phyloP scores from a whole-genome alignment of 2,113 vertebrate species.

The Siniperca knerii region DNA sequence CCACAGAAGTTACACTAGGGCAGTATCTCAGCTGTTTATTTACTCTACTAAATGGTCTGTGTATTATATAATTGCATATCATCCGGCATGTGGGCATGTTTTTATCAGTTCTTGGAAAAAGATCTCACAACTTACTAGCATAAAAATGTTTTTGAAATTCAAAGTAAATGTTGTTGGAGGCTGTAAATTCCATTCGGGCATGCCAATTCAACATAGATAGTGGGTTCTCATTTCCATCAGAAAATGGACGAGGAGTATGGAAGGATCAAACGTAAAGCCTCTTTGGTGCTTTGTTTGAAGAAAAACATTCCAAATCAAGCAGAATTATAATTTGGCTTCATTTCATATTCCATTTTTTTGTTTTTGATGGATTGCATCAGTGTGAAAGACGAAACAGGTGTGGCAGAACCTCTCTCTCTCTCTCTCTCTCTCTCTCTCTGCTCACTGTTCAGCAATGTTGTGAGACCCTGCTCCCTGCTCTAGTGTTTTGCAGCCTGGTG shows the following conservation, averaged over 20 bases:
- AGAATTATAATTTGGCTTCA: constrained; percentile 23
- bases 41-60: constrained; percentile 35
- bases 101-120: constrained; percentile 15
- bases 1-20: constrained; percentile 9
- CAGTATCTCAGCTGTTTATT: constrained; percentile 47
- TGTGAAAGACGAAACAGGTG: constrained; percentile 46
- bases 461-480: constrained; percentile 31
- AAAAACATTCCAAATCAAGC: constrained; percentile 69
- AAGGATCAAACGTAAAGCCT: constrained; percentile 5
- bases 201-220: neutral
- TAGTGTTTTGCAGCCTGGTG: constrained; percentile 50
- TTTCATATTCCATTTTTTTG: neutral
- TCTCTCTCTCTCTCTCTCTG: neutral
- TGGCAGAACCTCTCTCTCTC: constrained; percentile 37
- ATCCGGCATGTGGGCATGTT: constrained; percentile 20
- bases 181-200: constrained; percentile 3
- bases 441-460: constrained; percentile 32
- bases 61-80: constrained; percentile 15
- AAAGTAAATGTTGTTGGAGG: constrained; percentile 11
- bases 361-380: neutral
- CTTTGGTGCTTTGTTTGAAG: constrained; percentile 21
- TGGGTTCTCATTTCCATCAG: constrained; percentile 18
- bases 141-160: constrained; percentile 25
- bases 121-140: neutral
- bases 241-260: neutral